Evolutionary conservation across 2,797 vertebrate genomes (phyloP).

Genomic region (Poeciliopsis gracilis): DNA sequence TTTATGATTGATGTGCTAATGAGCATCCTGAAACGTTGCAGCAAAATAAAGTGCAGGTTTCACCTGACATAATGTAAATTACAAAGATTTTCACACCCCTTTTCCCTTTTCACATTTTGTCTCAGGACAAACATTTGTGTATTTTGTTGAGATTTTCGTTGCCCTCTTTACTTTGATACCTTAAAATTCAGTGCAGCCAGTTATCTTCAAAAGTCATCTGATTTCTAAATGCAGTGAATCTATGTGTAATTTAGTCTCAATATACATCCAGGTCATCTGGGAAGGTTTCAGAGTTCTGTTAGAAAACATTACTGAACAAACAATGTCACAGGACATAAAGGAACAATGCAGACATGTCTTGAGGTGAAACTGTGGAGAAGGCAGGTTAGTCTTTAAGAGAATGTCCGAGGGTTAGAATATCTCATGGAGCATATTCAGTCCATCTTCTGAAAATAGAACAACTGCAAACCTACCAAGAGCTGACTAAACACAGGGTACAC

Average conservation of each 20-base stretch:
- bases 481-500: neutral
- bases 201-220: neutral
- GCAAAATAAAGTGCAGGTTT: neutral
- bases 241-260: neutral
- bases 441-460: neutral
- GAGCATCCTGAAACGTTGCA: slow-evolving; percentile 30
- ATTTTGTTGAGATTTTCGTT: neutral
- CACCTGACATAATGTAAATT: neutral
- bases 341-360: neutral
- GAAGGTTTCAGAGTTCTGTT: neutral
- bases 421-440: neutral
- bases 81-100: neutral
- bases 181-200: neutral
- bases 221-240: neutral
- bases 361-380: neutral
- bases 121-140: neutral
- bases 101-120: neutral
- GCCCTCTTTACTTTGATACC: neutral
- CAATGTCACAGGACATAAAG: neutral
- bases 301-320: neutral
- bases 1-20: slow-evolving; percentile 53
- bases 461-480: neutral
- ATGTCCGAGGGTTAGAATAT: neutral
- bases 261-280: neutral
- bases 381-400: neutral